Conservation (phyloP, 2,113 vertebrate genomes). For the Seriola quinqueradiata region DNA sequence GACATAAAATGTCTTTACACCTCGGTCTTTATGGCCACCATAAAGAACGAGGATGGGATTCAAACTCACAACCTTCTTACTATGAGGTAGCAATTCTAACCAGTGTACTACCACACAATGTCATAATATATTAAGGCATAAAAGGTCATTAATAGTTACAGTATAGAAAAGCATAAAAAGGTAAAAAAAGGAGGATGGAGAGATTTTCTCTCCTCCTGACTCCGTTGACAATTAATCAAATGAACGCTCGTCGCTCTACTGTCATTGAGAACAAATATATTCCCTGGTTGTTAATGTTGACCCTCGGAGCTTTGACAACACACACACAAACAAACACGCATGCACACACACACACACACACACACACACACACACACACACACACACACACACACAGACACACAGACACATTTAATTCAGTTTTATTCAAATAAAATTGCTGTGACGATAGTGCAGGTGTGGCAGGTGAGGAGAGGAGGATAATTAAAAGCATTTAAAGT, state of each 20-base stretch:
- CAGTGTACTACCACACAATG: too few species aligned
- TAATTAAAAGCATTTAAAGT: constrained; percentile 52
- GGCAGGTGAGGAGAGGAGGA: constrained; percentile 13
- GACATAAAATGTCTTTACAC: too few species aligned
- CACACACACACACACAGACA: not conserved
- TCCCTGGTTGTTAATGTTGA: constrained; percentile 72
- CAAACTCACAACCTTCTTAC: too few species aligned
- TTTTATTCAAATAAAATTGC: constrained; percentile 76
- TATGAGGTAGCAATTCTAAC: too few species aligned
- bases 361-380: not conserved
- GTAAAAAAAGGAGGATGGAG: not conserved
- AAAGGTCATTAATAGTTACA: too few species aligned
- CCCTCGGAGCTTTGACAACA: constrained; percentile 39
- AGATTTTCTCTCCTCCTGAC: constrained; percentile 14
- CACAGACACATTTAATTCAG: constrained; percentile 57
- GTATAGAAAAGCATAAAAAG: too few species aligned
- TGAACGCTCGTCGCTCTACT: constrained; percentile 7
- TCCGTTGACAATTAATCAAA: constrained; percentile 23
- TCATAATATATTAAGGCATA: too few species aligned
- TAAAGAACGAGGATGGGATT: too few species aligned
- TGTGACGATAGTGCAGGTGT: constrained; percentile 32
- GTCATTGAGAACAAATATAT: constrained; percentile 66
- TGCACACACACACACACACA: not conserved
- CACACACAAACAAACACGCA: too few species aligned
- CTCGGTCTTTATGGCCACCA: too few species aligned